phyloP scores from a whole-genome alignment of 2,888 invertebrate species.

The Endomychus coccineus region DNA sequence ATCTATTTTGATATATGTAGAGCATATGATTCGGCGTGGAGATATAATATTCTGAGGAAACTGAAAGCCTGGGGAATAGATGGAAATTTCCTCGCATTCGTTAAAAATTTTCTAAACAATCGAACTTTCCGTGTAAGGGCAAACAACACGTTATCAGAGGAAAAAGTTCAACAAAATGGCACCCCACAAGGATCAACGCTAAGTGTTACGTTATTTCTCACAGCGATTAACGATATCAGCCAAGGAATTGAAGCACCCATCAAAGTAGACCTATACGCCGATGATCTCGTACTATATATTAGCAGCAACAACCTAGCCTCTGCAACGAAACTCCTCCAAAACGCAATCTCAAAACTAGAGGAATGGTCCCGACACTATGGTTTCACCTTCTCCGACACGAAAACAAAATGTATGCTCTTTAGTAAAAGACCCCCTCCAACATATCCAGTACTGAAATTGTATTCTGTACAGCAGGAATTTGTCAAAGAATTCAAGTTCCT shows the following conservation, averaged over 20 bases:
- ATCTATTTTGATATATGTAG: no score
- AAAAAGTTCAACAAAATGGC: conserved; percentile 12
- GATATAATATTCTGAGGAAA: background rate
- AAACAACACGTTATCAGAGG: conserved; percentile 4
- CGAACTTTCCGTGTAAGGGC: conserved; percentile 11
- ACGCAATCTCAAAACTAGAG: conserved; percentile 11
- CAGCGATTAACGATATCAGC: conserved; percentile 17
- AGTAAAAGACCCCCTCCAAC: conserved; percentile 1
- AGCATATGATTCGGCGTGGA: no score
- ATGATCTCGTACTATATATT: conserved; percentile 16
- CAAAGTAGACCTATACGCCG: conserved; percentile 15
- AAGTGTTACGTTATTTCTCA: conserved; percentile 18
- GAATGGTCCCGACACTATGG: conserved; percentile 11
- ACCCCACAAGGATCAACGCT: conserved; percentile 21
- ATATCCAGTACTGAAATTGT: no score
- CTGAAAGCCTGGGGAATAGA: background rate
- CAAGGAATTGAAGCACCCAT: conserved; percentile 6
- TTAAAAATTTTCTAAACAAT: conserved; percentile 5
- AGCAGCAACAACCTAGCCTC: conserved; percentile 13
- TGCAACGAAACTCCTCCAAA: conserved; percentile 11
- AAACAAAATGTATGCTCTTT: conserved; percentile 8
- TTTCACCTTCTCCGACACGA: conserved; percentile 16
- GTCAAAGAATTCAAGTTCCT: no score
- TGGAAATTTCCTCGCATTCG: background rate
- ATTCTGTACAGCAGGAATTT: no score